These are phyloP conservation scores for Pongo abelii DNA, from an alignment of 2,113 vertebrate genomes.

Conservation along the genomic window DNA sequence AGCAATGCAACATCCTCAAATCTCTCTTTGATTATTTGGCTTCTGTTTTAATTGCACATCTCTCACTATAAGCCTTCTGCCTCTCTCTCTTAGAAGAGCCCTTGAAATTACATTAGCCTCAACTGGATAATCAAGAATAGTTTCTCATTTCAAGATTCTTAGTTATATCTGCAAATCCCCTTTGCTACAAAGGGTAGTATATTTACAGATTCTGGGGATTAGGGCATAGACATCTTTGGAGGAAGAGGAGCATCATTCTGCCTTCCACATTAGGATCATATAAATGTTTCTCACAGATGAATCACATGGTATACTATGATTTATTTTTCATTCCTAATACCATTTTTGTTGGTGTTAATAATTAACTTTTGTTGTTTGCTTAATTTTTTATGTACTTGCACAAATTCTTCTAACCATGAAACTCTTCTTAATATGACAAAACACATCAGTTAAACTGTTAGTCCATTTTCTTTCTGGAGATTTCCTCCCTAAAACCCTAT, in stretches of 20 bases:
- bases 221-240: not conserved
- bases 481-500: not conserved
- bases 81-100: not conserved
- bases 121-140: not conserved
- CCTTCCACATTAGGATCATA: not conserved
- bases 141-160: not conserved
- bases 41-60: too few species aligned
- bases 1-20: not conserved
- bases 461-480: not conserved
- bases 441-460: not conserved
- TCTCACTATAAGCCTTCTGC: not conserved
- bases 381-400: not conserved
- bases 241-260: not conserved
- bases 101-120: not conserved
- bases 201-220: not conserved
- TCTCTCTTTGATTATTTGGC: not conserved
- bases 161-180: not conserved
- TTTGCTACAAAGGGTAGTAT: not conserved
- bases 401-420: not conserved
- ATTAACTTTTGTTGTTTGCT: not conserved
- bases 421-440: not conserved
- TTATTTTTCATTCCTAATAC: not conserved
- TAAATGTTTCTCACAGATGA: not conserved
- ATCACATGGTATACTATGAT: not conserved
- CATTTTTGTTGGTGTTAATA: not conserved